phyloP scores from a whole-genome alignment of 2,888 invertebrate genomes.

The Thymelicus lineola region DNA sequence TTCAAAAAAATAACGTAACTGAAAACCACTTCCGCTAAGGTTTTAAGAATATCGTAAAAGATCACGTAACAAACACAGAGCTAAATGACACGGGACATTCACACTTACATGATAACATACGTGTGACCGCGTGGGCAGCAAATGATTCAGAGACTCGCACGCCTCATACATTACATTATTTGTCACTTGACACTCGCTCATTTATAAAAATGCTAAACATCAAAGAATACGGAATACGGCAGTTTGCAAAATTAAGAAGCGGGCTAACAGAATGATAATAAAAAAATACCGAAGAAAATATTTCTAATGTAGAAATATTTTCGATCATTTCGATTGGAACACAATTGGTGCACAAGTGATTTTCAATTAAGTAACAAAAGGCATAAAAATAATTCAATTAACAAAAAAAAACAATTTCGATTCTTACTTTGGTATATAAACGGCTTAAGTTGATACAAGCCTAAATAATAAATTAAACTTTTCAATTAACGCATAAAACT shows the following conservation, averaged over 20 bases:
- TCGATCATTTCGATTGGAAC: too few relatives aligned
- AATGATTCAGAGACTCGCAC: slow-evolving; percentile 17
- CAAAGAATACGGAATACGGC: neutral
- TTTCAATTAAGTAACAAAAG: too few relatives aligned
- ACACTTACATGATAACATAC: slow-evolving; percentile 4
- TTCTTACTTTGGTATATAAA: too few relatives aligned
- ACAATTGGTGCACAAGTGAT: too few relatives aligned
- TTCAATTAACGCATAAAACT: slow-evolving; percentile 10
- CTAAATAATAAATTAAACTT: neutral
- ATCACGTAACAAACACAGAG: neutral
- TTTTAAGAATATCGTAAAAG: neutral
- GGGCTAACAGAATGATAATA: too few relatives aligned
- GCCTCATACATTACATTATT: slow-evolving; percentile 16
- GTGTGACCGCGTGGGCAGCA: slow-evolving; percentile 19
- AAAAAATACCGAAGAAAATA: too few relatives aligned
- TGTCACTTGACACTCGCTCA: slow-evolving; percentile 1
- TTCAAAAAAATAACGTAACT: too few relatives aligned
- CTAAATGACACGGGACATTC: slow-evolving; percentile 13
- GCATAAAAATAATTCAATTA: too few relatives aligned
- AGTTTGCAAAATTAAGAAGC: neutral
- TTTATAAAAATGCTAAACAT: slow-evolving; percentile 12
- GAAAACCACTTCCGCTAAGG: too few relatives aligned
- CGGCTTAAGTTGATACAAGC: too few relatives aligned
- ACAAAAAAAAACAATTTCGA: too few relatives aligned
- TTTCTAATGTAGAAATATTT: too few relatives aligned